phyloP scores from a whole-genome alignment of 1,140 invertebrate species.

The Bombus terrestris region DNA sequence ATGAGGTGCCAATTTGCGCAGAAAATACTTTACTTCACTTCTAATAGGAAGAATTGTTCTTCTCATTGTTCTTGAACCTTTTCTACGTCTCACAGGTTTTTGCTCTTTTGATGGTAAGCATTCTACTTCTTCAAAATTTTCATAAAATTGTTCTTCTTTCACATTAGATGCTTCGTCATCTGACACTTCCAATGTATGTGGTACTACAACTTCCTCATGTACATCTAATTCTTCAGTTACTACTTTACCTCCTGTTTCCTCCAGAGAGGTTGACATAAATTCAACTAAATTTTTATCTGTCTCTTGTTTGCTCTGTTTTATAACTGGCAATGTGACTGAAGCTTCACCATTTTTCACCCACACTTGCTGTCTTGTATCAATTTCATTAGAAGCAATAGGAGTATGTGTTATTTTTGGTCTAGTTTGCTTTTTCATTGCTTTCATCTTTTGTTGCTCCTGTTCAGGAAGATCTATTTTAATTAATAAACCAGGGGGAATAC shows the following conservation, averaged over 20 bases:
- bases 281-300: slow-evolving; percentile 54
- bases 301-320: slow-evolving; percentile 27
- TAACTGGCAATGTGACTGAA: neutral
- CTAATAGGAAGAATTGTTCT: slow-evolving; percentile 79
- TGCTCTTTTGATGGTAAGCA: slow-evolving; percentile 15
- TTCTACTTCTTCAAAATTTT: slow-evolving; percentile 50
- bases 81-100: slow-evolving; percentile 39
- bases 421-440: slow-evolving; percentile 50
- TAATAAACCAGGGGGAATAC: slow-evolving; percentile 79
- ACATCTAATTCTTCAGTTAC: slow-evolving; percentile 24
- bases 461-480: slow-evolving; percentile 81
- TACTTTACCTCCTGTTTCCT: slow-evolving; percentile 26
- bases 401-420: slow-evolving; percentile 25
- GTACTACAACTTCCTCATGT: slow-evolving; percentile 42
- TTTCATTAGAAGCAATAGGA: slow-evolving; percentile 36
- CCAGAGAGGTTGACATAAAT: slow-evolving; percentile 55
- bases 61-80: slow-evolving; percentile 61
- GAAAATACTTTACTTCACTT: slow-evolving; percentile 74
- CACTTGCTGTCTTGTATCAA: slow-evolving; percentile 13
- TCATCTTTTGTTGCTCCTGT: slow-evolving; percentile 59
- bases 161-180: slow-evolving; percentile 46
- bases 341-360: slow-evolving; percentile 44
- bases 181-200: slow-evolving; percentile 40
- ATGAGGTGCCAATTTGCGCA: slow-evolving; percentile 77
- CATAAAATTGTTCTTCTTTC: slow-evolving; percentile 52